Evolutionary conservation across 2,113 vertebrate species (phyloP), one percentile per base, ranked within the genome.

Genomic region (Mormoops blainvillei): DNA sequence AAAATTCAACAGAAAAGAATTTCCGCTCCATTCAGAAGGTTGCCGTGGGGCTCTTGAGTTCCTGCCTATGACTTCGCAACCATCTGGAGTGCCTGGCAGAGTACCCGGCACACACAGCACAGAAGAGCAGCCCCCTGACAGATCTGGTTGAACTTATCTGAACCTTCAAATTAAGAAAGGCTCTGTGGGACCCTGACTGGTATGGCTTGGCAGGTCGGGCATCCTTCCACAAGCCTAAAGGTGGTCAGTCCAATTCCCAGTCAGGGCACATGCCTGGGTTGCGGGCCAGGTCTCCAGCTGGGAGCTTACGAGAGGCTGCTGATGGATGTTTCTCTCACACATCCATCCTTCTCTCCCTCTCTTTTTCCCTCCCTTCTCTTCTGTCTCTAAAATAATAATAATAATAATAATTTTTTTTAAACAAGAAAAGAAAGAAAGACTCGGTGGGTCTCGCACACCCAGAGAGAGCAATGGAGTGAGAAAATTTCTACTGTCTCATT

Each of bases 1-100:
- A 70, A 96, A 85, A 52, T 67, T 93, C 50, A 71, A 74, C 52
- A 78, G 74, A 88, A 50, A 88, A 87, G 71, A 87, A 61, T 71
- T n/a, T 68, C 45, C 73, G 7, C 19, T 82, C 19, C n/a, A 10
- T 68, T 92, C 33, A 33, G 43, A 90, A 92, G 31, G n/a, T 45
- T 56, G 26, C 58, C 63, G 2, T 61, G 28, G 77, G 61, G 31
- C 24, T 84, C 63, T 77, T 41, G 36, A 56, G 31, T 52, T 38
- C 7, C 87, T 50, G 22, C 54, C 48, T 41, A n/a, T 82, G 80
- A 86, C n/a, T 83, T 76, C 76, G n/a, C 31, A 77, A 68, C 7
- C 8, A 13, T 20, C 36, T n/a, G 3, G 8, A 33, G 16, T 26
- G 26, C 12, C 18, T 31, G 19, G 8, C 45, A 61, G 3, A 28